Evolutionary conservation across 2,888 invertebrate species (phyloP).

Genomic region (Volucella bombylans): DNA sequence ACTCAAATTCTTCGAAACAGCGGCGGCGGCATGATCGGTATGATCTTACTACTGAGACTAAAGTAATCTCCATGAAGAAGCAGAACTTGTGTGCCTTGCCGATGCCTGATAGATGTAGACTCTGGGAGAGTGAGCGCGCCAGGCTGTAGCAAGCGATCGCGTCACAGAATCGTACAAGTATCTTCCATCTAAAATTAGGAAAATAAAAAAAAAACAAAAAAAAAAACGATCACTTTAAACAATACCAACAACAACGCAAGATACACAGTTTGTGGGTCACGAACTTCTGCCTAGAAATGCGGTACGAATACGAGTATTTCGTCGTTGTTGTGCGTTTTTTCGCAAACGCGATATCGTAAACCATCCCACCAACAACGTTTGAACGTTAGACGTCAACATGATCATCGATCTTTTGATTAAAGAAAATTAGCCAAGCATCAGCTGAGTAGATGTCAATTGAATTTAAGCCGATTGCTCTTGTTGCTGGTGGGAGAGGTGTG

Average conservation of each 20-base stretch:
- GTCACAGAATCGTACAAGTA: conserved; percentile 47
- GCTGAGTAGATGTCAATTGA: conserved; percentile 1
- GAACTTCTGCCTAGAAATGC: conserved; percentile 50
- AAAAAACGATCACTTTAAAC: conserved; percentile 27
- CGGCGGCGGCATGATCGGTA: conserved; percentile 52
- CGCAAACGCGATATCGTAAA: conserved; percentile 4
- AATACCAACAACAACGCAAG: conserved; percentile 38
- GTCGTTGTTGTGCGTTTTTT: conserved; percentile 35
- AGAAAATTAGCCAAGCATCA: conserved; percentile 30
- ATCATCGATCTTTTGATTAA: conserved; percentile 41
- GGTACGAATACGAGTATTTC: conserved; percentile 9
- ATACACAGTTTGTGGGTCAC: conserved; percentile 64
- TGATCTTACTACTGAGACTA: conserved; percentile 64
- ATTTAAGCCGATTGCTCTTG: not conserved
- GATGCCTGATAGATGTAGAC: not conserved
- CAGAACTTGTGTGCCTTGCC: conserved; percentile 1
- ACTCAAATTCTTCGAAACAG: conserved; percentile 22
- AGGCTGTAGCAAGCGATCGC: not conserved
- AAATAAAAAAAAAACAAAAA: conserved; percentile 17
- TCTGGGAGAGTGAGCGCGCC: conserved; percentile 27
- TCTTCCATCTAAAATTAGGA: conserved; percentile 69
- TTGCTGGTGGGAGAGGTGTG: conserved; percentile 5
- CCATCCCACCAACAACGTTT: not conserved
- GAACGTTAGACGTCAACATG: conserved; percentile 20
- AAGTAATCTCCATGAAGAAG: conserved; percentile 49